phyloP scores from a whole-genome alignment of 2,888 invertebrate genomes.

The Conus canariensis region DNA sequence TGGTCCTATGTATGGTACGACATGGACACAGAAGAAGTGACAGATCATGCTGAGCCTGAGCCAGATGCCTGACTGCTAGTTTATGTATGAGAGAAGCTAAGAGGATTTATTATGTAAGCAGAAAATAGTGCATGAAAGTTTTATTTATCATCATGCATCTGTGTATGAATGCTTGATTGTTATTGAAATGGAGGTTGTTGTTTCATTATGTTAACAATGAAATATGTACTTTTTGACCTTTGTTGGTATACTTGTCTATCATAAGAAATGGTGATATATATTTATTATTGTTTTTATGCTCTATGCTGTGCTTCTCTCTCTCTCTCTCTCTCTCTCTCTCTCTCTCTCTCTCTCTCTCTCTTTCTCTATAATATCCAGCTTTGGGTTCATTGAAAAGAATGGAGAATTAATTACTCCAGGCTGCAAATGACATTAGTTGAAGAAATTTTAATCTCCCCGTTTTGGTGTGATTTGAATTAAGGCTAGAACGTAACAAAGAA shows the following conservation, averaged over 20 bases:
- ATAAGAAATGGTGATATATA: too few species aligned
- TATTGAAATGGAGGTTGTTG: neutral
- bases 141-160: neutral
- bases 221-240: too few species aligned
- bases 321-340: too few species aligned
- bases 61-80: neutral
- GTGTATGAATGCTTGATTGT: neutral
- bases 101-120: neutral
- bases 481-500: too few species aligned
- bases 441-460: too few species aligned
- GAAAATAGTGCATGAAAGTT: neutral
- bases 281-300: too few species aligned
- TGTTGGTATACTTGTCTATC: too few species aligned
- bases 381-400: neutral
- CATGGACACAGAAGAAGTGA: slow-evolving; percentile 14
- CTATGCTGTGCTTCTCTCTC: too few species aligned
- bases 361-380: neutral
- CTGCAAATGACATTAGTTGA: too few species aligned
- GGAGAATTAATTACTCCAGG: too few species aligned
- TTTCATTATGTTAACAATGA: too few species aligned
- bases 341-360: neutral
- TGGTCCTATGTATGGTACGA: slow-evolving; percentile 73
- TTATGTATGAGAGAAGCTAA: neutral
- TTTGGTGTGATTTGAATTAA: too few species aligned
- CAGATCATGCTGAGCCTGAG: neutral